Base-by-base conservation (phyloP, 1,140 invertebrate species). In the Meteorus sp. region DNA sequence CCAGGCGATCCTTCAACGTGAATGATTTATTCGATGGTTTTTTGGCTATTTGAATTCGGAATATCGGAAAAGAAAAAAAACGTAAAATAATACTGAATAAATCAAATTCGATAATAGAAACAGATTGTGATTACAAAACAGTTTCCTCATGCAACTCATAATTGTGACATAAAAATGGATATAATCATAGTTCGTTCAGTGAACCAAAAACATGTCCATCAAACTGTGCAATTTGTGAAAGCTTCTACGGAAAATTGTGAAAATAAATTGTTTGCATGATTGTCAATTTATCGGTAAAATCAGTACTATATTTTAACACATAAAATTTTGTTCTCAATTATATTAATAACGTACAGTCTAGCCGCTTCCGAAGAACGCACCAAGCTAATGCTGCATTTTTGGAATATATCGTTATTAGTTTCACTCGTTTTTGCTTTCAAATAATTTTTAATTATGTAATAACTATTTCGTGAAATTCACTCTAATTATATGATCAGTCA, bases 351-450 rank as follows among this genome's bases (percentile, higher is more conserved):
- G 84, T 91, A 94, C 91, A 92, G 81, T 94, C 90, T 79, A 92
- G 87, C 69, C 91, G 85, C 78, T 93, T 94, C 76, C 90, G 86
- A 74, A 94, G 87, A 60, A 92, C 89, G 85, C 89, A 91, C 92
- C 92, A 95, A 70, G 91, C 90, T 75, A 94, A 82, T 60, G 91
- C 92, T 92, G 86, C 83, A 83, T 78, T 76, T 76, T 64, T 50
- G 23, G 57, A 57, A 51, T 45, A 39, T 13, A 58, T 25, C 37
- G 22, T 13, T 15, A 52, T 44, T 59, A 44, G 53, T 35, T 25
- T 48, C n/a, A n/a, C n/a, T 22, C 44, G 37, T 50, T 13, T 45
- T 41, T 41, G 23, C 35, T 19, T 8, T 51, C 9, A 50, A 13
- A 48, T 37, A 48, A 52, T 29, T 50, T 33, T 50, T 27, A n/a